Conservation (phyloP, 2,797 vertebrate species). For the Pachyuromys duprasi region DNA sequence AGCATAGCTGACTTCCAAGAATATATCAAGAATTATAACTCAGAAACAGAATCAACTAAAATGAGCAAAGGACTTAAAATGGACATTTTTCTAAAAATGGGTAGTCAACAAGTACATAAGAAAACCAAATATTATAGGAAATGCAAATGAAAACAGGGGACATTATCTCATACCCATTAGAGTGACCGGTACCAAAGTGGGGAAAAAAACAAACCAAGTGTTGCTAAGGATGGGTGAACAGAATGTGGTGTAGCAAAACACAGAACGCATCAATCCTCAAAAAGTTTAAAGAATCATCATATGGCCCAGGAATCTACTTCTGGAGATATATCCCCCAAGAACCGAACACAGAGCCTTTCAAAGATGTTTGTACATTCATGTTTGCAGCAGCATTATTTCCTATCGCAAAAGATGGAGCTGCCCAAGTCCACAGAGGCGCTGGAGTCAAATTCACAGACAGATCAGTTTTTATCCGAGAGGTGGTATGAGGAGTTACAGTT, state of each 20-base stretch:
- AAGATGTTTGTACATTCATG: not conserved
- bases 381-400: not conserved
- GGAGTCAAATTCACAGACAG: not conserved
- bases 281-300: conserved; percentile 11
- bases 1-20: not conserved
- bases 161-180: not conserved
- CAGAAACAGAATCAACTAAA: not conserved
- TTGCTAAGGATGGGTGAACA: not conserved
- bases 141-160: not conserved
- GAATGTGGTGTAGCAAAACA: not conserved
- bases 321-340: not conserved
- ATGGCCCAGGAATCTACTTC: not conserved
- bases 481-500: not conserved
- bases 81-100: not conserved
- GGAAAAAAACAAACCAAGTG: too few species aligned
- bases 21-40: not conserved
- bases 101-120: not conserved
- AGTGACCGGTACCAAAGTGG: not conserved
- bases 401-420: not conserved
- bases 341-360: not conserved
- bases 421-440: not conserved
- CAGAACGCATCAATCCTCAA: not conserved
- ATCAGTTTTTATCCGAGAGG: not conserved
- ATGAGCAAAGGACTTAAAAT: not conserved
- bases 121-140: not conserved